Evolutionary conservation across 1,140 invertebrate species (phyloP).

Genomic region (Stegodyphus dumicola): DNA sequence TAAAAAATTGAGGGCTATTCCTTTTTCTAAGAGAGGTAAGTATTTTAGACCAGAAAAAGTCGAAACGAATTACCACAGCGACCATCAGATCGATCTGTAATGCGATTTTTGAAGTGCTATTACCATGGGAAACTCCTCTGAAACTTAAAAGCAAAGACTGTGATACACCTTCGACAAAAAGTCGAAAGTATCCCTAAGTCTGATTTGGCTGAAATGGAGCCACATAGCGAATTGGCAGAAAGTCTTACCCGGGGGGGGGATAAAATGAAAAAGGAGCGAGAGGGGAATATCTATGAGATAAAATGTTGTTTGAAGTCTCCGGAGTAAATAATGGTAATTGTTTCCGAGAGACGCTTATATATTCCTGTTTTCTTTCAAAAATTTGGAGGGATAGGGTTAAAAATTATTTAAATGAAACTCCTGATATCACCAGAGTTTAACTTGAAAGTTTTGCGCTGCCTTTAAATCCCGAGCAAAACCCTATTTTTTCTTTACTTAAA

Average conservation of each 20-base stretch:
- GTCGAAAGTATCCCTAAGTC: constrained; percentile 32
- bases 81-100: constrained; percentile 54
- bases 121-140: constrained; percentile 41
- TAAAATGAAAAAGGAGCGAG: constrained; percentile 3
- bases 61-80: constrained; percentile 57
- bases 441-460: too few relatives aligned
- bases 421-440: too few relatives aligned
- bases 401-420: too few relatives aligned
- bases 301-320: neutral
- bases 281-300: constrained; percentile 12
- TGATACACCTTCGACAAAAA: constrained; percentile 44
- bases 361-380: too few relatives aligned
- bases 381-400: too few relatives aligned
- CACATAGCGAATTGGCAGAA: constrained; percentile 21
- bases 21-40: constrained; percentile 22
- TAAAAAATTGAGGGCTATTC: constrained; percentile 52
- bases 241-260: neutral
- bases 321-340: too few relatives aligned
- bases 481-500: too few relatives aligned
- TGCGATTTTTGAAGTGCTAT: constrained; percentile 47
- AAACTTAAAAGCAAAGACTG: constrained; percentile 19
- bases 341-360: too few relatives aligned
- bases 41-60: constrained; percentile 36
- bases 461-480: too few relatives aligned
- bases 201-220: constrained; percentile 41